Conservation (phyloP, 2,113 vertebrate species). For the Steatornis caripensis region DNA sequence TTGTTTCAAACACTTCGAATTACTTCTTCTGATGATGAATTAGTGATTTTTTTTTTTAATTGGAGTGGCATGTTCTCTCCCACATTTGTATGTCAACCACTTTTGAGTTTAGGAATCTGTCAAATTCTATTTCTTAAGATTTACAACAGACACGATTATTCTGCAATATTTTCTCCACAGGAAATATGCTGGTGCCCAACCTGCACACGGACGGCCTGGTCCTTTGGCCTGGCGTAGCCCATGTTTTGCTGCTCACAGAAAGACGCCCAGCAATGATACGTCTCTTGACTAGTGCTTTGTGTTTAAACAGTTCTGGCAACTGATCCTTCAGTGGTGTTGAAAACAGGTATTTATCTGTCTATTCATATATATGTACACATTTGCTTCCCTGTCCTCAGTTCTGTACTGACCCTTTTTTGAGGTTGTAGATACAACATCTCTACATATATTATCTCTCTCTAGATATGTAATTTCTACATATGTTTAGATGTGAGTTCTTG, state of each 20-base stretch:
- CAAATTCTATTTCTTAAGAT: not conserved
- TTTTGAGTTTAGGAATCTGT: not conserved
- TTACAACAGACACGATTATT: not conserved
- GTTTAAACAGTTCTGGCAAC: not conserved
- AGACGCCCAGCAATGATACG: not conserved
- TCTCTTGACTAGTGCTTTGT: not conserved
- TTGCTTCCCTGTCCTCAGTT: not conserved
- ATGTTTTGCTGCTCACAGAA: not conserved
- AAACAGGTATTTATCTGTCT: not conserved
- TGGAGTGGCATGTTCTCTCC: not conserved
- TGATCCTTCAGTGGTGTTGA: not conserved
- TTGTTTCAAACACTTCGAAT: not conserved
- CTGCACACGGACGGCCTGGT: not conserved
- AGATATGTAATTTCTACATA: not conserved
- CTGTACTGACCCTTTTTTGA: not conserved
- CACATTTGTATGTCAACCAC: not conserved
- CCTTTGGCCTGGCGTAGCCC: not conserved
- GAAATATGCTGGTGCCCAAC: not conserved
- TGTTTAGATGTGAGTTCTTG: not conserved
- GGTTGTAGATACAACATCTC: not conserved
- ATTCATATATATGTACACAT: no score
- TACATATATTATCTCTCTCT: not conserved
- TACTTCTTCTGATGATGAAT: not conserved
- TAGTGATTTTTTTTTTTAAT: not conserved
- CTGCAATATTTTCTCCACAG: not conserved